These are phyloP conservation scores for Grallaria varia DNA, from an alignment of 2,113 vertebrate species.

Conservation along the genomic window DNA sequence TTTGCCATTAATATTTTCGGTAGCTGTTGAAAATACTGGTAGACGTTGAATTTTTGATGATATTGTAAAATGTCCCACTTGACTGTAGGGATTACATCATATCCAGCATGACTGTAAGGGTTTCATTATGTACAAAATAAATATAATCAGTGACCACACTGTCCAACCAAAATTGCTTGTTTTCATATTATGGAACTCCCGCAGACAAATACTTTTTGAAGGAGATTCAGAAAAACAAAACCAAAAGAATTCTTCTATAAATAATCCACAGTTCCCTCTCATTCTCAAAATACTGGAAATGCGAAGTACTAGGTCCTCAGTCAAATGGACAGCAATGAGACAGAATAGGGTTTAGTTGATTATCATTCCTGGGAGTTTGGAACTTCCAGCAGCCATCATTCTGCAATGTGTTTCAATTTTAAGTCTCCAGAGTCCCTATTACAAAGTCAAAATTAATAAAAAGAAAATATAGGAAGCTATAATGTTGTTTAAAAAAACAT, in stretches of 20 bases:
- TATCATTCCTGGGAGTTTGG: not conserved
- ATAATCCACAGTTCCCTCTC: not conserved
- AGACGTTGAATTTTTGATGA: not conserved
- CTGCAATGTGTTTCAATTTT: constrained; percentile 23
- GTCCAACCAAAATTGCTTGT: not conserved
- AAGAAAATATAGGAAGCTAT: constrained; percentile 53
- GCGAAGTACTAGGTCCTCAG: not conserved
- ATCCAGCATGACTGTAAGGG: not conserved
- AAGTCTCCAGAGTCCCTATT: constrained; percentile 38
- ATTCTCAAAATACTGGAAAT: not conserved
- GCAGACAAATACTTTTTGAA: not conserved
- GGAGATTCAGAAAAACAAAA: not conserved
- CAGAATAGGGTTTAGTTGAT: not conserved
- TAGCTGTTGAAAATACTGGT: not conserved
- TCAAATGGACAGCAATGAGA: not conserved
- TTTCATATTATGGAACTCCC: not conserved
- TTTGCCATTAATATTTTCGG: not conserved
- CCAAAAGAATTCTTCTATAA: not conserved
- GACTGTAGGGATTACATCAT: not conserved
- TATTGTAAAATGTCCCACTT: not conserved
- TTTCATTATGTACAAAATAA: not conserved
- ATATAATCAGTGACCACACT: not conserved
- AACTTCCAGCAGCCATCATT: constrained; percentile 24
- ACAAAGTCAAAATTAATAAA: constrained; percentile 65
- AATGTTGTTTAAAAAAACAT: constrained; percentile 56